Base-by-base conservation (phyloP, 2,888 invertebrate species). In the Athalia rosae region DNA sequence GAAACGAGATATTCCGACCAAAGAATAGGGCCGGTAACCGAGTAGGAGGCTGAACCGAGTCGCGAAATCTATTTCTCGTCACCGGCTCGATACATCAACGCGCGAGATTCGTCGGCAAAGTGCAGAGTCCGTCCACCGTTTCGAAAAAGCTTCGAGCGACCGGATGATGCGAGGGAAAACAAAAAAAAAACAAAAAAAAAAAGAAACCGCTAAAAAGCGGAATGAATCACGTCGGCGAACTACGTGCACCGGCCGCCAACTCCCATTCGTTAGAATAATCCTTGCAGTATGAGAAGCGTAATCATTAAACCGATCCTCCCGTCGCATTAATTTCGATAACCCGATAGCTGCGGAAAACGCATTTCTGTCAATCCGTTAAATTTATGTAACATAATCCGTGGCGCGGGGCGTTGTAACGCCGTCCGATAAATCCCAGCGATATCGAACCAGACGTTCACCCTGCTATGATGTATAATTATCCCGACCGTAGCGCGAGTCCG, bases 371-470 rank as follows among this genome's bases (percentile, higher is more conserved):
- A 67, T 67, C 67, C 50, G 6, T 11, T 4, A 53, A 53, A 67
- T 67, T 67, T 67, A 67, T 67, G 67, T 47, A 64, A 47, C 64
- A 47, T 64, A 64, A 64, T 64, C 64, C 64, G 50, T n/a, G 9
- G 53, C 28, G 67, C 48, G 67, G 53, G 9, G 50, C 41, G 7
- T 67, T 11, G 48, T 67, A 48, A 9, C 48, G 7, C 15, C 15
- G 15, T n/a, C 50, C 6, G 50, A 53, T 67, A 53, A 67, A 67
- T 67, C 67, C 41, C 28, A 1, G n/a, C n/a, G 15, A 50, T 28
- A 67, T 67, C 53, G 53, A 67, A 67, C n/a, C 28, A 28, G 41
- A 48, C 67, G 67, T 9, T 67, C 48, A 67, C 67, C 67, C 11
- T 53, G 9, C 41, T 53, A 67, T 67, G 67, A 50, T 15, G 53